Conservation (phyloP, 2,888 invertebrate genomes). For the Agapetus fuscipes region DNA sequence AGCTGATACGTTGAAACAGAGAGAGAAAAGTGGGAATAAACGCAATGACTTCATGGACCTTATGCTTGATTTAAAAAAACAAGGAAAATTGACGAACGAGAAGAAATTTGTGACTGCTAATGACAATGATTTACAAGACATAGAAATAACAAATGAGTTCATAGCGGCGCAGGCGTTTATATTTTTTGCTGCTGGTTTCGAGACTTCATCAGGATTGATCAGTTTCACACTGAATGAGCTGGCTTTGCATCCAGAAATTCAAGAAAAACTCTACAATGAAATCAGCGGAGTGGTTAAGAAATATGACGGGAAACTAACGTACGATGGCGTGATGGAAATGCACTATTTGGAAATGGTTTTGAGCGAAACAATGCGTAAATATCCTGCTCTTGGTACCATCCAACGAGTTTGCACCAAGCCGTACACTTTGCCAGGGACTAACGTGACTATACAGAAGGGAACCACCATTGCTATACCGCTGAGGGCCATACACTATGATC, state of each 20-base stretch:
- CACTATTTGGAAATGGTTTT: constrained; percentile 33
- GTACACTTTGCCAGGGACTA: constrained; percentile 31
- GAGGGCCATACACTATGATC: constrained; percentile 34
- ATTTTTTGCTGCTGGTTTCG: constrained; percentile 38
- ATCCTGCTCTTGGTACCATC: constrained; percentile 34
- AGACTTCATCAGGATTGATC: constrained; percentile 35
- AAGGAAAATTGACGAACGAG: not conserved
- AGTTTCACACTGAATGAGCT: constrained; percentile 31
- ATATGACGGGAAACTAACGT: constrained; percentile 29
- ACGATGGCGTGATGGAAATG: constrained; percentile 32
- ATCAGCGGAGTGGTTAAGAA: constrained; percentile 28
- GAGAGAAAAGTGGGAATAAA: constrained; percentile 8
- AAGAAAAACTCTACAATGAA: constrained; percentile 28
- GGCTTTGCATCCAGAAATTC: constrained; percentile 31
- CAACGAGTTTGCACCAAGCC: constrained; percentile 28
- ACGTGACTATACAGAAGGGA: constrained; percentile 30
- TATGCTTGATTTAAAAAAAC: constrained; percentile 13
- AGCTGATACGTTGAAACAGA: constrained; percentile 14
- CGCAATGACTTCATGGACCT: constrained; percentile 17
- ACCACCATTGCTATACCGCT: constrained; percentile 28
- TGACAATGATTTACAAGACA: constrained; percentile 5
- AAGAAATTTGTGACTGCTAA: constrained; percentile 7
- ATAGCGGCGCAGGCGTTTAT: constrained; percentile 35
- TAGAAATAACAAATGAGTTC: constrained; percentile 28
- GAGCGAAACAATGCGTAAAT: constrained; percentile 37